phyloP scores from a whole-genome alignment of 2,888 invertebrate species.

The Epistrophella euchroma region DNA sequence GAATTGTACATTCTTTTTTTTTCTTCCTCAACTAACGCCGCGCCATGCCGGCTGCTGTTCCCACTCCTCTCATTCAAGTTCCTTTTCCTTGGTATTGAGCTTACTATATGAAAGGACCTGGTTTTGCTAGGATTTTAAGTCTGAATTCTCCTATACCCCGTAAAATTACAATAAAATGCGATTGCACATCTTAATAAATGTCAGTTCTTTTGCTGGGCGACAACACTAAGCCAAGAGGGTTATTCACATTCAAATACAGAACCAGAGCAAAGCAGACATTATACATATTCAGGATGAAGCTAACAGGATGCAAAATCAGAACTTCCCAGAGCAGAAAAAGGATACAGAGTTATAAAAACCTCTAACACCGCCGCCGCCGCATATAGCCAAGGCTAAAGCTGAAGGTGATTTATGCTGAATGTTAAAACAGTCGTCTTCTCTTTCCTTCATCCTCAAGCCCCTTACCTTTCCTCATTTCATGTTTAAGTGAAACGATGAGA shows the following conservation, averaged over 20 bases:
- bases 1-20: slow-evolving; percentile 12
- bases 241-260: slow-evolving; percentile 7
- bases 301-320: slow-evolving; percentile 46
- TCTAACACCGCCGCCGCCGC: slow-evolving; percentile 40
- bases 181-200: slow-evolving; percentile 76
- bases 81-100: not conserved
- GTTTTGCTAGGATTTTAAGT: slow-evolving; percentile 64
- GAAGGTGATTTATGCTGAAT: slow-evolving; percentile 74
- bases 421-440: slow-evolving; percentile 50
- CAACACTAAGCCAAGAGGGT: slow-evolving; percentile 58
- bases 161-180: slow-evolving; percentile 75
- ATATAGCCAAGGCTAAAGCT: slow-evolving; percentile 70
- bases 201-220: slow-evolving; percentile 69
- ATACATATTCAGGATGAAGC: slow-evolving; percentile 30
- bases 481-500: slow-evolving; percentile 46
- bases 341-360: slow-evolving; percentile 55
- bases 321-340: slow-evolving; percentile 34
- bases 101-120: slow-evolving; percentile 10
- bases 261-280: slow-evolving; percentile 1
- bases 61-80: not conserved
- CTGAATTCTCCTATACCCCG: slow-evolving; percentile 52
- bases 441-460: not conserved
- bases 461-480: not conserved
- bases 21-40: not conserved
- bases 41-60: too few species aligned